Evolutionary conservation across 2,797 vertebrate species (phyloP).

Genomic region (Manis pentadactyla): DNA sequence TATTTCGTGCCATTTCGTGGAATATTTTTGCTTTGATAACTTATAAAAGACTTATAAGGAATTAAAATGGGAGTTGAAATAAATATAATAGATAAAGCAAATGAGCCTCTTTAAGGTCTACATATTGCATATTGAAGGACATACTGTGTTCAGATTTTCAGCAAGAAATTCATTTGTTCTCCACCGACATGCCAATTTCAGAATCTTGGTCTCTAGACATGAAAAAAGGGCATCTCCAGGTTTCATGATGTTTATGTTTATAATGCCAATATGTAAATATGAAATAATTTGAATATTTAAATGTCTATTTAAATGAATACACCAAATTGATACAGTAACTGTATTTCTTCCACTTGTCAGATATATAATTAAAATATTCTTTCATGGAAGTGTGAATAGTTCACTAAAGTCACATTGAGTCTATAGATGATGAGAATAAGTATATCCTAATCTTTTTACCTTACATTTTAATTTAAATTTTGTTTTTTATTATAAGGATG

Average conservation of each 20-base stretch:
- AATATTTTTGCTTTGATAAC: not conserved
- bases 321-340: not conserved
- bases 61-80: not conserved
- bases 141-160: not conserved
- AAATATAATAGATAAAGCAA: not conserved
- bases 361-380: not conserved
- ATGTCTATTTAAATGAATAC: not conserved
- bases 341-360: not conserved
- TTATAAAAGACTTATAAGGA: not conserved
- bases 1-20: not conserved
- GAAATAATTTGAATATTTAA: slow-evolving; percentile 1
- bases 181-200: not conserved
- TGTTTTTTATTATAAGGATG: not conserved
- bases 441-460: not conserved
- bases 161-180: not conserved
- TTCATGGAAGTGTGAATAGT: not conserved
- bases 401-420: not conserved
- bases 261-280: not conserved
- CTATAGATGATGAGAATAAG: not conserved
- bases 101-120: not conserved
- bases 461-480: not conserved
- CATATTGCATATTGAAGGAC: not conserved
- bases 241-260: slow-evolving; percentile 32
- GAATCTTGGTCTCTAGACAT: not conserved
- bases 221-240: not conserved